phyloP scores from a whole-genome alignment of 2,797 vertebrate genomes.

The Lindbergichthys nudifrons region DNA sequence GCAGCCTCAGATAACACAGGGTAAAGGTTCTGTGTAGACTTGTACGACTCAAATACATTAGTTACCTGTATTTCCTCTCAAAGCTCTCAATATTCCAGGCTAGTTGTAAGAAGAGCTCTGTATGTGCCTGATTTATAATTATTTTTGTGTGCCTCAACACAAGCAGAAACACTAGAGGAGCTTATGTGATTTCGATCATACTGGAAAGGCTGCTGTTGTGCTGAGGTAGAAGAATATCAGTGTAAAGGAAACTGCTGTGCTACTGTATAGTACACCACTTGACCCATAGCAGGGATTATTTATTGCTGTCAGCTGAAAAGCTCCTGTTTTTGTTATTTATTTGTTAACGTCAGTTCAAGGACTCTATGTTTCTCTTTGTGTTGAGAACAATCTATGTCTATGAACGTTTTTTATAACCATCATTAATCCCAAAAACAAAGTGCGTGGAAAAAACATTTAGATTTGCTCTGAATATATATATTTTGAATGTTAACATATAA shows the following conservation, averaged over 20 bases:
- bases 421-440: slow-evolving; percentile 22
- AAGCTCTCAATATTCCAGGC: slow-evolving; percentile 33
- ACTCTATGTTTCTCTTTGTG: slow-evolving; percentile 33
- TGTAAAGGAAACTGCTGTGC: slow-evolving; percentile 65
- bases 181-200: slow-evolving; percentile 68
- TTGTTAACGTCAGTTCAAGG: slow-evolving; percentile 57
- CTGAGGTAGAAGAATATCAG: slow-evolving; percentile 71
- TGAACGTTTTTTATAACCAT: slow-evolving; percentile 4
- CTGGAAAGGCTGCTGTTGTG: slow-evolving; percentile 58
- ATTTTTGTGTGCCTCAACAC: slow-evolving; percentile 36
- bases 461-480: neutral
- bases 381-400: slow-evolving; percentile 11
- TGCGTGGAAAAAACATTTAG: neutral
- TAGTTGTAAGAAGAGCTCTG: slow-evolving; percentile 33
- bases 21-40: slow-evolving; percentile 10
- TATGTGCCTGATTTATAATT: slow-evolving; percentile 15
- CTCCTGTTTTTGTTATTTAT: slow-evolving; percentile 64
- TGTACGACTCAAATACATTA: slow-evolving; percentile 42
- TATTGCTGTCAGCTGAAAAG: slow-evolving; percentile 68
- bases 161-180: slow-evolving; percentile 46
- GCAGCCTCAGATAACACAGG: slow-evolving; percentile 13
- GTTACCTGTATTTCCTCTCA: slow-evolving; percentile 36
- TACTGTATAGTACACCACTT: slow-evolving; percentile 55
- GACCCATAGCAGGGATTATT: slow-evolving; percentile 70
- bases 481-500: neutral